phyloP scores from a whole-genome alignment of 2,113 vertebrate genomes.

The Platichthys stellatus region DNA sequence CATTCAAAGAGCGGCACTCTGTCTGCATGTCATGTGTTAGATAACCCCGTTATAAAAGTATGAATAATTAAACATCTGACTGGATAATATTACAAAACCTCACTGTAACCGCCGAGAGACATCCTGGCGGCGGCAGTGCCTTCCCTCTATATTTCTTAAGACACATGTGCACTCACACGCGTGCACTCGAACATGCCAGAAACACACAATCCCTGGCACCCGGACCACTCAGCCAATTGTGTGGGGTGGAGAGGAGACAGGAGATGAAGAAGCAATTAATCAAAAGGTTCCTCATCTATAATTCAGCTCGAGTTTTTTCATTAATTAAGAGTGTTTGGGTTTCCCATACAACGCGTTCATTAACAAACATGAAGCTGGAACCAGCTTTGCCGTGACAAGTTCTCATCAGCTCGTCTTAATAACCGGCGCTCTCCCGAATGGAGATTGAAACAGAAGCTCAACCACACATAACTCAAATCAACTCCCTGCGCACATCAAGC shows the following conservation, averaged over 20 bases:
- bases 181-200: conserved; percentile 1
- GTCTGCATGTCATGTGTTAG: conserved; percentile 65
- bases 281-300: conserved; percentile 67
- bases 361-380: conserved; percentile 62
- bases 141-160: conserved; percentile 21
- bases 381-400: conserved; percentile 33
- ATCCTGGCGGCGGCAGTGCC: background rate
- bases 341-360: conserved; percentile 63
- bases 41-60: conserved; percentile 63
- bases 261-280: conserved; percentile 58
- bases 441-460: conserved; percentile 45
- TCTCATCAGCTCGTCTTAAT: conserved; percentile 63
- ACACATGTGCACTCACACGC: conserved; percentile 4
- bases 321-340: conserved; percentile 75
- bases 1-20: conserved; percentile 47
- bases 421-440: conserved; percentile 44
- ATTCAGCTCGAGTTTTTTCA: conserved; percentile 74
- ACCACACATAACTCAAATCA: conserved; percentile 36
- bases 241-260: conserved; percentile 36
- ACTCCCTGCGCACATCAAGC: conserved; percentile 53
- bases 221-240: conserved; percentile 27
- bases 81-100: conserved; percentile 62
- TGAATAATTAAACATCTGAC: conserved; percentile 73
- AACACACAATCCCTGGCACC: conserved; percentile 18
- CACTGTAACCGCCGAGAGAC: conserved; percentile 40